phyloP scores from a whole-genome alignment of 2,113 vertebrate species.

The Carassius gibelio region DNA sequence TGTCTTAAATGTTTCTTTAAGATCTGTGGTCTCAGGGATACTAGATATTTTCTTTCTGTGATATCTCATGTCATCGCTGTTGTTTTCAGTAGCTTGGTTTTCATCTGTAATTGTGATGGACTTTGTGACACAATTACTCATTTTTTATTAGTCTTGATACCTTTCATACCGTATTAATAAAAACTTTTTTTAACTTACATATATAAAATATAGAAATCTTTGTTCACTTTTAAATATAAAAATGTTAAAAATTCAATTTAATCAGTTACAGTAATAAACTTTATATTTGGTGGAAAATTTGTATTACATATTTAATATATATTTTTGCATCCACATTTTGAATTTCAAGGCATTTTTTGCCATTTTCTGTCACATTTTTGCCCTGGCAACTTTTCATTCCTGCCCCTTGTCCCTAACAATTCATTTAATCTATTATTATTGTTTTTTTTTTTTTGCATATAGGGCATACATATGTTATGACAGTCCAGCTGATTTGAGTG shows the following conservation, averaged over 20 bases:
- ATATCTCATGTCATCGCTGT: conserved; percentile 35
- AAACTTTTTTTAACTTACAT: background rate
- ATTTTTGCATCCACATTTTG: background rate
- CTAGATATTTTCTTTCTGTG: conserved; percentile 24
- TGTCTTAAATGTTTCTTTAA: conserved; percentile 9
- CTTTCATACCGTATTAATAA: background rate
- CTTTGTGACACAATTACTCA: background rate
- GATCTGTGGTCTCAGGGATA: conserved; percentile 34
- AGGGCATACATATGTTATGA: background rate
- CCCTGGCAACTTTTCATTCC: background rate
- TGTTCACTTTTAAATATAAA: background rate
- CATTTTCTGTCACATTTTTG: background rate
- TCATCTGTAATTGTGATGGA: background rate
- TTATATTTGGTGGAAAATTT: background rate
- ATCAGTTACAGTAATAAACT: background rate
- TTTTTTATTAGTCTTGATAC: background rate
- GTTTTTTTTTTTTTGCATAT: background rate
- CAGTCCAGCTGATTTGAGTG: conserved; percentile 14
- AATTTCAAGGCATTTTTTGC: background rate
- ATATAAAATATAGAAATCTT: background rate
- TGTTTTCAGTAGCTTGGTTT: conserved; percentile 27
- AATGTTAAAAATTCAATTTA: background rate
- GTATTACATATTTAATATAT: background rate
- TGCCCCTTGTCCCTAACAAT: background rate
- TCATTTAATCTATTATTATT: too few species aligned